Base-by-base conservation (phyloP, 2,888 invertebrate species). In the Drosophila austrosaltans region DNA sequence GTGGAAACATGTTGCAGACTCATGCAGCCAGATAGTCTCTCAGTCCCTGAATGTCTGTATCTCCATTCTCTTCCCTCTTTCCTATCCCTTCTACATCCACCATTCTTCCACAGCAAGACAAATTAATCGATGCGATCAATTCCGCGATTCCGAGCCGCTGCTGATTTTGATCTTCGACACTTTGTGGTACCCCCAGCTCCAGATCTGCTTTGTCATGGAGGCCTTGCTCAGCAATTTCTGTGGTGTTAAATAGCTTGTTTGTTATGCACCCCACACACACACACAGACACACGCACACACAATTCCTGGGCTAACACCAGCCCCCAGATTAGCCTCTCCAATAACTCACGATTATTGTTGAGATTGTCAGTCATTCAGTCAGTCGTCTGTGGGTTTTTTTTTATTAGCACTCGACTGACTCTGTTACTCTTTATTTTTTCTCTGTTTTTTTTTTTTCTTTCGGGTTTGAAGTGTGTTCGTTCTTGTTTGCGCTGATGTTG, bases 41-140 rank as follows among this genome's bases (percentile, higher is more conserved):
- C 16, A 44, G n/a, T 63, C 10, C 28, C 32, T 20, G 48, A 28
- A 28, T 22, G 64, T 44, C 62, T 66, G 72, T 54, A 48, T 42
- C 32, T 58, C 36, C 60, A 63, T 60, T 53, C 48, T 54, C 32
- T 48, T 56, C 30, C 28, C 60, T 10, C 40, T 16, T 42, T 2
- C 2, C 36, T 36, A 36, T 3, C 10, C 36, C 36, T 10, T 7
- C 36, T 8, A 8, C 10, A 3, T 12, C 22, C 12, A 8, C 22
- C 48, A 25, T 48, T 48, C 48, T 48, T 10, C 16, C 16, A 16
- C 48, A 48, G 48, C 82, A 90, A 90, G 90, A 90, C 91, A 90
- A 91, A 90, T 91, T 91, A 90, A 91, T 90, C 91, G 90, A 84
- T 76, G 81, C 89, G 90, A 89, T 91, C 90, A 87, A 91, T 90